phyloP scores from a whole-genome alignment of 1,140 invertebrate genomes.

The Nasonia longicornis region DNA sequence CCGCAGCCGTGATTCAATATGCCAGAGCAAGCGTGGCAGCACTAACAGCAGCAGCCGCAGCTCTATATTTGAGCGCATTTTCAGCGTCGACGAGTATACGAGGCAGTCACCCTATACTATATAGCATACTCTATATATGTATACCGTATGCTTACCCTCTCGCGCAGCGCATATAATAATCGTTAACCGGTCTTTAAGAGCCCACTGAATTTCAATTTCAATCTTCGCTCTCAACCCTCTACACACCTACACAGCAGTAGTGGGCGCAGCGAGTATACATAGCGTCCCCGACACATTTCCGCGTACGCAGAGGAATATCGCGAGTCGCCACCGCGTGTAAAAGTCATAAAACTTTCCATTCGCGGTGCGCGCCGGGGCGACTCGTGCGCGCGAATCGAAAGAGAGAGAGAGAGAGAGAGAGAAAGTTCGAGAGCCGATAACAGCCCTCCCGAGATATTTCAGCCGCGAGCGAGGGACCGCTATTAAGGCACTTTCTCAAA shows the following conservation, averaged over 20 bases:
- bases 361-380: not conserved
- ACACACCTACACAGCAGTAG: not conserved
- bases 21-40: not conserved
- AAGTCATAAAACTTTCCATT: conserved; percentile 31
- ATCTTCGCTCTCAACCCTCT: not conserved
- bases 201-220: conserved; percentile 34
- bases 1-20: not conserved
- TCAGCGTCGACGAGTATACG: not conserved
- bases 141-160: not conserved
- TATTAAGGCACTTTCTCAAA: conserved; percentile 7
- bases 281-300: not conserved
- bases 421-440: not conserved
- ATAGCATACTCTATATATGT: not conserved
- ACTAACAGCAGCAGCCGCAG: not conserved
- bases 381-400: not conserved
- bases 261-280: not conserved
- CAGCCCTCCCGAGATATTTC: conserved; percentile 5
- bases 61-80: not conserved
- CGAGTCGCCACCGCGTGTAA: not conserved
- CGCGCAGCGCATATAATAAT: conserved; percentile 9
- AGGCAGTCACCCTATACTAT: not conserved
- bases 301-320: not conserved
- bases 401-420: not conserved
- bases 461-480: not conserved
- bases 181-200: conserved; percentile 23